These are phyloP conservation scores for Setipinna tenuifilis DNA, from an alignment of 2,797 vertebrate species.

Conservation along the genomic window DNA sequence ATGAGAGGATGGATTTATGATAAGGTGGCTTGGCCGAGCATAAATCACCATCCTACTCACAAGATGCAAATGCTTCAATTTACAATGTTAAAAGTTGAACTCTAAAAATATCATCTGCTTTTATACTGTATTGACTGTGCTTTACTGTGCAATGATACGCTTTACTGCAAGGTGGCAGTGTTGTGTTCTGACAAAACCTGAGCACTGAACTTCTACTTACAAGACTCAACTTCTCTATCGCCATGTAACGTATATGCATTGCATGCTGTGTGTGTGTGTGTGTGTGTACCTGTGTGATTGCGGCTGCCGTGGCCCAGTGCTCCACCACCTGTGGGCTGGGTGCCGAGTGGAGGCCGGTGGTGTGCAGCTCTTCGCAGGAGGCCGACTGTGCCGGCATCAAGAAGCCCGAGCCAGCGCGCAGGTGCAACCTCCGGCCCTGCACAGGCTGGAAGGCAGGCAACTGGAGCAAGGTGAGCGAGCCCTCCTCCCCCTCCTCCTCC, in stretches of 20 bases:
- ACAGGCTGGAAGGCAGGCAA: constrained; percentile 81
- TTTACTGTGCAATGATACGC: background rate
- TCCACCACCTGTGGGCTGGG: constrained; percentile 87
- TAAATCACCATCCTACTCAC: too few relatives aligned
- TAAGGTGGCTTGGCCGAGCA: background rate
- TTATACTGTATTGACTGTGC: too few relatives aligned
- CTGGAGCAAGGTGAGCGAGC: constrained; percentile 85
- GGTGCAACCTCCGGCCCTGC: constrained; percentile 85
- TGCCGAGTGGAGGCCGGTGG: constrained; percentile 81
- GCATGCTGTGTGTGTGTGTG: too few relatives aligned
- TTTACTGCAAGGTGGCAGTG: background rate
- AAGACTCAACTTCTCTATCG: too few relatives aligned
- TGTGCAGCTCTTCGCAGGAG: constrained; percentile 77
- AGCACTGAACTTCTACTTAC: background rate
- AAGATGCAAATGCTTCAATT: background rate
- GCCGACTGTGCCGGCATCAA: constrained; percentile 76
- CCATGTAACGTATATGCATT: too few relatives aligned
- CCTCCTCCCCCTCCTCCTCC: too few relatives aligned
- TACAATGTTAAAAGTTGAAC: background rate
- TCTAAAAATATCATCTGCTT: too few relatives aligned
- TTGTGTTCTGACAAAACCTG: background rate
- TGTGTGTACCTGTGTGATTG: background rate
- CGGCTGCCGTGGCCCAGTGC: constrained; percentile 71
- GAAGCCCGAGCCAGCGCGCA: constrained; percentile 84
- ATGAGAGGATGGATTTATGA: background rate